Evolutionary conservation across 1,140 invertebrate species (phyloP).

Genomic region (Parapsyche elsis): DNA sequence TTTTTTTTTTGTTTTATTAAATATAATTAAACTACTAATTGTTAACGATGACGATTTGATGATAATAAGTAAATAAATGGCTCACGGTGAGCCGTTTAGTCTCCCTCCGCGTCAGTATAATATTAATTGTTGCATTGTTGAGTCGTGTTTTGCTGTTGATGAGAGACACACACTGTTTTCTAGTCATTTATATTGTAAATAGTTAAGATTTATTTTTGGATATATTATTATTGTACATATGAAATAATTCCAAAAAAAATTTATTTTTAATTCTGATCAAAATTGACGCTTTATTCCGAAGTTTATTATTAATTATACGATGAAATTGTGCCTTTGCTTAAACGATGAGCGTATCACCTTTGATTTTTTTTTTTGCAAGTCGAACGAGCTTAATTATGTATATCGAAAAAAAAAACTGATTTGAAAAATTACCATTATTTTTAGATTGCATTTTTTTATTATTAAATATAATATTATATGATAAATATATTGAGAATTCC

Average conservation of each 20-base stretch:
- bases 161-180: constrained; percentile 49
- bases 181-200: constrained; percentile 55
- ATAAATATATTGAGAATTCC: constrained; percentile 23
- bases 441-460: constrained; percentile 23
- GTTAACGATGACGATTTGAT: too few species aligned
- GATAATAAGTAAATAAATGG: too few species aligned
- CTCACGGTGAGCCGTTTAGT: too few species aligned
- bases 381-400: background rate
- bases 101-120: too few species aligned
- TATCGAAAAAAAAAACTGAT: constrained; percentile 26
- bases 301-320: too few species aligned
- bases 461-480: background rate
- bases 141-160: constrained; percentile 21
- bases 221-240: background rate
- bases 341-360: background rate
- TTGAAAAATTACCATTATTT: constrained; percentile 38
- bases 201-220: constrained; percentile 18
- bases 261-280: background rate
- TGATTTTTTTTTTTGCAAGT: background rate
- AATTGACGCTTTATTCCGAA: background rate
- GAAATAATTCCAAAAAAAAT: background rate
- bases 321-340: constrained; percentile 11
- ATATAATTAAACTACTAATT: too few species aligned
- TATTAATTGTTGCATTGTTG: background rate
- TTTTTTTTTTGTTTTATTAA: background rate